phyloP scores from a whole-genome alignment of 2,888 invertebrate genomes.

The Molorchus minor region DNA sequence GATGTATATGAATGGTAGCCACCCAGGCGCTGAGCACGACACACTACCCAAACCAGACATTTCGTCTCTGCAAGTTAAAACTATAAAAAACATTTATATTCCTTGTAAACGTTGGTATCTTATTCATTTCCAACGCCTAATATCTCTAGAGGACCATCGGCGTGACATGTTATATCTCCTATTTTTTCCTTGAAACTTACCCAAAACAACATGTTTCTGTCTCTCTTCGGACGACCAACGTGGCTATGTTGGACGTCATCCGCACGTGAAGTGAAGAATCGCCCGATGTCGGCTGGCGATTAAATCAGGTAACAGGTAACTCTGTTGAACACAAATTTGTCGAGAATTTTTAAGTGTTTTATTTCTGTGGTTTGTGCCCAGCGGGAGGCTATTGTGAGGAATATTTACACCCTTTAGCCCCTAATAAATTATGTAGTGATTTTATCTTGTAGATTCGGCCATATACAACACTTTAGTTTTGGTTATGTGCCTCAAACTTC shows the following conservation, averaged over 20 bases:
- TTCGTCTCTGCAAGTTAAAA: slow-evolving; percentile 15
- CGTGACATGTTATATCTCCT: slow-evolving; percentile 58
- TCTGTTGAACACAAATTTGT: slow-evolving; percentile 58
- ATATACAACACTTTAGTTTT: slow-evolving; percentile 40
- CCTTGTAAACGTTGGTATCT: slow-evolving; percentile 50
- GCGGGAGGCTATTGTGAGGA: slow-evolving; percentile 59
- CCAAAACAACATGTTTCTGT: background rate
- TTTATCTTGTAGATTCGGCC: slow-evolving; percentile 45
- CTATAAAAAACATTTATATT: slow-evolving; percentile 41
- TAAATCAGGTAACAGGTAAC: slow-evolving; percentile 55
- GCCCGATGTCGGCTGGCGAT: slow-evolving; percentile 38
- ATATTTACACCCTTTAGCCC: slow-evolving; percentile 61
- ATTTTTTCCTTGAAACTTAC: slow-evolving; percentile 22
- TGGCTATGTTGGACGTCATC: background rate
- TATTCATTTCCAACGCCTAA: slow-evolving; percentile 52
- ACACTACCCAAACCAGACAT: slow-evolving; percentile 7
- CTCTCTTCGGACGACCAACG: background rate
- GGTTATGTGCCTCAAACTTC: slow-evolving; percentile 9
- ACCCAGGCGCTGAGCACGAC: slow-evolving; percentile 11
- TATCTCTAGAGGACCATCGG: slow-evolving; percentile 54
- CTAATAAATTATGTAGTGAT: slow-evolving; percentile 59
- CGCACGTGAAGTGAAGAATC: slow-evolving; percentile 25
- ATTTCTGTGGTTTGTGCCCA: slow-evolving; percentile 53
- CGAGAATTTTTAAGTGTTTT: slow-evolving; percentile 58
- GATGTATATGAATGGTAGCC: slow-evolving; percentile 22